Base-by-base conservation (phyloP, 64 coral and sea anemone genomes). In the Platygyra sinensis region DNA sequence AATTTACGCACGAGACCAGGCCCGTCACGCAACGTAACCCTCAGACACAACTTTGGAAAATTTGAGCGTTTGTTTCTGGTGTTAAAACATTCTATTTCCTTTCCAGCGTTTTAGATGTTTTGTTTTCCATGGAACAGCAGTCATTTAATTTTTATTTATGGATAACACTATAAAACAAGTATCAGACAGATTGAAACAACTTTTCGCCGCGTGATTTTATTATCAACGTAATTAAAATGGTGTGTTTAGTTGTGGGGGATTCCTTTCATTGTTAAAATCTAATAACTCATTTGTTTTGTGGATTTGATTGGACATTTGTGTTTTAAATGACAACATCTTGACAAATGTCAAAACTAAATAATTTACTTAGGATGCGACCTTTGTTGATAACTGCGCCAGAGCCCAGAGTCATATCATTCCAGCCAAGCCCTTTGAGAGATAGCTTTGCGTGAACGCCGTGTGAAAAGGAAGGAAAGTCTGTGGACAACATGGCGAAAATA, bases 401-500 rank as follows among this genome's bases (percentile, higher is more conserved):
- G 61, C 16, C 33, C 10, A 5, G 29, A 67, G 32, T 67, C 31
- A 33, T 42, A 5, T 10, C 80, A 83, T 38, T 83, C 62, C 18
- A 33, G 61, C 10, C 80, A 22, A 83, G 33, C 80, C 30, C 31
- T 83, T 13, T 25, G 76, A 79, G 76, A 10, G 36, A 46, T 2
- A 73, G 64, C 63, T 72, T 52, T 28, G 71, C 24, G 10, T 4
- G 8, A 57, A 36, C 78, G 67, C 29, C 8, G 25, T 80, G 46
- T 59, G 51, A 75, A 91, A 75, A 57, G 54, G 15, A 57, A 57
- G 15, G 51, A 28, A 83, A 89, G 30, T 67, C 60, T 27, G 27
- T 30, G 30, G 72, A 22, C 8, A 57, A 13, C 59, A 94, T 94
- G 92, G 78, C 31, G 15, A 63, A 88, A 11, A 16, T 94, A 19